phyloP scores from a whole-genome alignment of 2,888 invertebrate species.

The Ypsolopha sequella region DNA sequence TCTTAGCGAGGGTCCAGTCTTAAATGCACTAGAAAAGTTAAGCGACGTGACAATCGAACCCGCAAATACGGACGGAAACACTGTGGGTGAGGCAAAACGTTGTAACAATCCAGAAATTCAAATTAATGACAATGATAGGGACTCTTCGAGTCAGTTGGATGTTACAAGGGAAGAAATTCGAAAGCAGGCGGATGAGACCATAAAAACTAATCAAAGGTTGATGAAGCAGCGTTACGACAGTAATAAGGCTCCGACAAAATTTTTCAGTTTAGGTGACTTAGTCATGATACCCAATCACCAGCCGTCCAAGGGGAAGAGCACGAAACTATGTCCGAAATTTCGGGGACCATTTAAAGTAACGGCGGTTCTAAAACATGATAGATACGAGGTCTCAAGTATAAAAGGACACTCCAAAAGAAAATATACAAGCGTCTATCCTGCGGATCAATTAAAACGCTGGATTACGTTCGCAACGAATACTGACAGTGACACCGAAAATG shows the following conservation, averaged over 20 bases:
- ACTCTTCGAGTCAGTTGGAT: too few species aligned
- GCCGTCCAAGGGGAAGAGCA: slow-evolving; percentile 2
- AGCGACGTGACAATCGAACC: too few species aligned
- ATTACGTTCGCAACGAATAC: background rate
- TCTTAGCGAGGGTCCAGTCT: too few species aligned
- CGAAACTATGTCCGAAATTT: slow-evolving; percentile 4
- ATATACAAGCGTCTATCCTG: slow-evolving; percentile 6
- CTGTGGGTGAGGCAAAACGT: too few species aligned
- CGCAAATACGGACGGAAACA: too few species aligned
- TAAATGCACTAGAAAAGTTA: too few species aligned
- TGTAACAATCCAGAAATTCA: too few species aligned
- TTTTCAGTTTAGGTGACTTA: background rate
- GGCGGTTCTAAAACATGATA: background rate
- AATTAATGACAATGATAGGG: too few species aligned
- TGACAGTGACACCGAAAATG: too few species aligned
- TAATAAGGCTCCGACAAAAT: background rate
- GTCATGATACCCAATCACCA: slow-evolving; percentile 4
- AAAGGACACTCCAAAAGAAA: slow-evolving; percentile 4
- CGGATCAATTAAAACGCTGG: slow-evolving; percentile 8
- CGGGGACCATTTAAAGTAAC: slow-evolving; percentile 9
- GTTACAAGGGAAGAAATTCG: background rate
- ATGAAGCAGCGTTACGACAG: slow-evolving; percentile 1
- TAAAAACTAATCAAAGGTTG: background rate
- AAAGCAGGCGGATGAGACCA: background rate
- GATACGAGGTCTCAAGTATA: slow-evolving; percentile 5